A percentile compares a stretch with the other conserved stretches of the same genome.
Evolutionary conservation across 2,113 vertebrate genomes (phyloP).

Genomic region (Trematomus loennbergii): DNA sequence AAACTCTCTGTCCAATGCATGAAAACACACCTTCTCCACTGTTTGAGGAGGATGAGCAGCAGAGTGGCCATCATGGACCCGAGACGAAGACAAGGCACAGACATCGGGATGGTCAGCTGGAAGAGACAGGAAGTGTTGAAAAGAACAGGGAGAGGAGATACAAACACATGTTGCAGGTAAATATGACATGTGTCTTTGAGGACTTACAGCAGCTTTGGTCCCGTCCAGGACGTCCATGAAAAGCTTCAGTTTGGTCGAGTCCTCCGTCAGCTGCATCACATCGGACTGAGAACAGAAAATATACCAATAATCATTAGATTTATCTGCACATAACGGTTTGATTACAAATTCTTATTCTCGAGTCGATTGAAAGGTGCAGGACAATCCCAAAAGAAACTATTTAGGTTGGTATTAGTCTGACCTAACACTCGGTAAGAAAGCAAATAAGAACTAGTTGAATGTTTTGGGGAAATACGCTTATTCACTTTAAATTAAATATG

Average conservation of each 20-base stretch:
- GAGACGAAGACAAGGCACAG: conserved; percentile 90
- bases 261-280: conserved; percentile 91
- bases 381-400: too few species aligned
- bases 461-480: too few species aligned
- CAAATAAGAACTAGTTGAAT: too few species aligned
- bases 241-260: conserved; percentile 86
- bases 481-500: neutral
- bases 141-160: neutral
- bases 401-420: too few species aligned
- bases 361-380: too few species aligned
- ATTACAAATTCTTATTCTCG: too few species aligned
- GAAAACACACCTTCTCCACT: conserved; percentile 90
- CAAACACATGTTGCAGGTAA: neutral
- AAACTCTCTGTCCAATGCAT: neutral
- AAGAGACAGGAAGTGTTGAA: neutral
- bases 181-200: neutral
- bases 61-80: conserved; percentile 96
- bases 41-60: conserved; percentile 92
- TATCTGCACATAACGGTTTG: too few species aligned
- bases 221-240: conserved; percentile 93
- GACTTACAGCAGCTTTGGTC: conserved; percentile 91
- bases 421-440: too few species aligned
- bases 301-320: too few species aligned
- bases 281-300: conserved; percentile 84
- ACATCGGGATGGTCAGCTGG: conserved; percentile 89